Base-by-base conservation (phyloP, 2,797 vertebrate species). In the Avahi laniger region DNA sequence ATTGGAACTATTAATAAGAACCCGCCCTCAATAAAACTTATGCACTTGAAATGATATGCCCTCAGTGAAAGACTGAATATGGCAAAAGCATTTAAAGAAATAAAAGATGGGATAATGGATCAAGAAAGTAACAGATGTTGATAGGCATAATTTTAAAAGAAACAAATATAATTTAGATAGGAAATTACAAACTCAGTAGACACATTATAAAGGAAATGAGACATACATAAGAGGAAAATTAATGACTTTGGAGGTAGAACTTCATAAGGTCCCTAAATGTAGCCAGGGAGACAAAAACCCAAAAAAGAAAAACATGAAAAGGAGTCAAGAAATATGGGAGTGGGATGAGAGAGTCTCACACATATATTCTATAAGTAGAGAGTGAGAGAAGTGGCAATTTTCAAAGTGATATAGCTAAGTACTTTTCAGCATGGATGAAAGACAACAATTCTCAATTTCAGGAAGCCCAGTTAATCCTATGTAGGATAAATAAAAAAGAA, bases 81-180 rank as follows among this genome's bases (percentile, higher is more conserved):
- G 13, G 50, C 35, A 30, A 18, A 85, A 76, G 2, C 15, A 59
- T 79, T 87, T 69, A 28, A 41, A 90, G 76, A 89, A 94, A 65
- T 33, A 18, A 83, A 91, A 57, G 33, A 80, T 76, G 26, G 22
- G 7, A 76, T 65, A 46, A 61, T 43, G 11, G 57, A 28, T 80
- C 65, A 61, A 52, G 76, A 52, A 73, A 76, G 43, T 46, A 48
- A 41, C 81, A 87, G 46, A 35, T 78, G 46, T 70, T 33, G 61
- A 85, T 59, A n/a, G 93, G 38, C 38, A 65, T 78, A 61, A 30
- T 69, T 82, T 83, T 33, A 61, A 96, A 90, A 85, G 48, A 54
- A 67, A 87, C 63, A 67, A 63, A 82, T 78, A 22, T 82, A 70
- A 80, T 83, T 96, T 93, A 75, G 75, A 72, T 78, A 67, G 18